Conservation (phyloP, 2,888 invertebrate genomes). For the Leptopilina syphax region DNA sequence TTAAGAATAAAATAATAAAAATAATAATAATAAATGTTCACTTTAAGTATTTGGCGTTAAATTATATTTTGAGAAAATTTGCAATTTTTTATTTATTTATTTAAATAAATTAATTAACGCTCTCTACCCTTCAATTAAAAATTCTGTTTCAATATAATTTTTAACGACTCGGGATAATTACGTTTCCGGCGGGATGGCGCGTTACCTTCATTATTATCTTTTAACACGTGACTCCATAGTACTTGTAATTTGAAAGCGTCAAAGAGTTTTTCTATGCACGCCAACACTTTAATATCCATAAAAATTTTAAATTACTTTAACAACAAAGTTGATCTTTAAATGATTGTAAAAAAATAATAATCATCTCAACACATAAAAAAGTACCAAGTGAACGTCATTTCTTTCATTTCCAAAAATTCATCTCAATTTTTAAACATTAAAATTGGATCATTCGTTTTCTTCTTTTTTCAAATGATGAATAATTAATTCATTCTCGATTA, state of each 20-base stretch:
- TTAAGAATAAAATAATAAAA: too few species aligned
- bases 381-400: too few species aligned
- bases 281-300: neutral
- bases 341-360: neutral
- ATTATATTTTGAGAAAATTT: neutral
- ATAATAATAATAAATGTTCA: too few species aligned
- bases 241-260: conserved; percentile 8
- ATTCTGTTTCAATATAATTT: conserved; percentile 13
- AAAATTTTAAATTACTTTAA: neutral
- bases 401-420: too few species aligned
- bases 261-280: conserved; percentile 3
- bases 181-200: conserved; percentile 30
- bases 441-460: too few species aligned
- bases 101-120: neutral
- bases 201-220: conserved; percentile 36
- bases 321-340: neutral
- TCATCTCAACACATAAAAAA: neutral
- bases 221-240: conserved; percentile 12
- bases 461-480: too few species aligned
- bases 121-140: conserved; percentile 14
- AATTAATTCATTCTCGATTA: too few species aligned
- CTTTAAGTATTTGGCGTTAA: too few species aligned
- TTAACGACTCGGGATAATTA: conserved; percentile 24
- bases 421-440: too few species aligned
- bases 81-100: neutral